Conservation (phyloP, 2,888 invertebrate species). For the Himalopsyche anomala region DNA sequence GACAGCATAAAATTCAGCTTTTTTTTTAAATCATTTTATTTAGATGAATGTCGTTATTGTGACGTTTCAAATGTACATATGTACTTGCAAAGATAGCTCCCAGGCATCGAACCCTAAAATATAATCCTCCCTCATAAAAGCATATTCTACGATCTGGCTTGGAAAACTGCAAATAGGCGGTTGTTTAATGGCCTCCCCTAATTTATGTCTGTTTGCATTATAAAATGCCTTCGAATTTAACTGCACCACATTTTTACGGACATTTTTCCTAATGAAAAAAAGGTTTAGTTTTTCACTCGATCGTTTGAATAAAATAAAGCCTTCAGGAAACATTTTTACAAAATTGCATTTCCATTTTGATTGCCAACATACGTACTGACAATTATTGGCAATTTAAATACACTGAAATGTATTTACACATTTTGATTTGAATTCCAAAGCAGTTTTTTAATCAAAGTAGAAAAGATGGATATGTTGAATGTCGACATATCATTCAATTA, state of each 20-base stretch:
- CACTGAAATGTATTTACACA: too few species aligned
- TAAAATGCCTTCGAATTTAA: constrained; percentile 47
- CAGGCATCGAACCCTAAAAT: constrained; percentile 17
- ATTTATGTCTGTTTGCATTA: constrained; percentile 63
- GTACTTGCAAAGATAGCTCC: constrained; percentile 9
- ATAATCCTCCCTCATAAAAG: constrained; percentile 51
- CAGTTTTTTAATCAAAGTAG: too few species aligned
- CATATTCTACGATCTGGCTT: constrained; percentile 51
- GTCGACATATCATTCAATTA: too few species aligned
- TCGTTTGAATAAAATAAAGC: constrained; percentile 31
- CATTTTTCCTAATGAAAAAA: constrained; percentile 40
- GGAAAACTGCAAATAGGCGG: constrained; percentile 60
- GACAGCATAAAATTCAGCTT: too few species aligned
- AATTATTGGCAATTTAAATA: neutral
- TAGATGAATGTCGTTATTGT: neutral
- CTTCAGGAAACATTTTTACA: neutral
- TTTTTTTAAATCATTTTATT: too few species aligned
- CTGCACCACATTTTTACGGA: constrained; percentile 30
- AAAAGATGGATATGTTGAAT: too few species aligned
- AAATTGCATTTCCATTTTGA: constrained; percentile 8
- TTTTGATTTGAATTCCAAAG: too few species aligned
- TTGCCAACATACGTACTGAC: neutral
- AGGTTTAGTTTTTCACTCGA: constrained; percentile 19
- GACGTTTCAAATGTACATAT: constrained; percentile 4
- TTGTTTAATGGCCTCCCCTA: constrained; percentile 60